Evolutionary conservation across 2,797 vertebrate genomes (phyloP).

Genomic region (Ara ararauna): DNA sequence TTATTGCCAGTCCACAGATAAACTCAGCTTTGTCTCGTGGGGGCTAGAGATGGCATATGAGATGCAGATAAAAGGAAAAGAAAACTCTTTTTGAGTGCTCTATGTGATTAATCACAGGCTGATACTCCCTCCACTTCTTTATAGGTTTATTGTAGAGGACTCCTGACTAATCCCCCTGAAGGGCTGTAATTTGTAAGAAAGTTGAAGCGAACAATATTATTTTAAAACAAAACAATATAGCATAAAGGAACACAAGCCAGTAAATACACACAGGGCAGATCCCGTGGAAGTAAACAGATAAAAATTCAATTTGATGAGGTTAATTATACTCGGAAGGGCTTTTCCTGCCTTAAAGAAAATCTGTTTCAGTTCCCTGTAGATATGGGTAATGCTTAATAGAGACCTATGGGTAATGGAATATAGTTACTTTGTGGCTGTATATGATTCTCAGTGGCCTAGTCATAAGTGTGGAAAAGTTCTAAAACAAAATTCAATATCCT

Average conservation of each 20-base stretch:
- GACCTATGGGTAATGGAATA: neutral
- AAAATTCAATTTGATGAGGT: conserved; percentile 56
- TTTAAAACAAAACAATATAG: conserved; percentile 21
- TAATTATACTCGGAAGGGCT: conserved; percentile 46
- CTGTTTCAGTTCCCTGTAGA: neutral
- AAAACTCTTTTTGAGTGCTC: conserved; percentile 6
- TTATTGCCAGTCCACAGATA: conserved; percentile 56
- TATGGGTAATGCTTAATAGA: neutral
- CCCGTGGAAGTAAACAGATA: conserved; percentile 39
- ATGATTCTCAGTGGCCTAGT: neutral
- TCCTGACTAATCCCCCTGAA: conserved; percentile 16
- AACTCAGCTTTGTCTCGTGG: conserved; percentile 42
- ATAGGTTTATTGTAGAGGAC: conserved; percentile 30
- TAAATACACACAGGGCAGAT: conserved; percentile 20
- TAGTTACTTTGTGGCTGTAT: neutral
- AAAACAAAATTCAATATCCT: neutral
- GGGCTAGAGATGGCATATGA: neutral
- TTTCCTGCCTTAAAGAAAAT: conserved; percentile 10
- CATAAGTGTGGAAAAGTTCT: neutral
- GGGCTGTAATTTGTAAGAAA: conserved; percentile 45
- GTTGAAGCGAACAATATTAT: conserved; percentile 30
- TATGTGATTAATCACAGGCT: conserved; percentile 57
- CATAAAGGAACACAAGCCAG: neutral
- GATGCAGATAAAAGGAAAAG: neutral
- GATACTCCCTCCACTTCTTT: conserved; percentile 21